Percentiles rank a stretch among this genome's conserved stretches.
These are phyloP conservation scores for Cyclargus thomasi DNA, from an alignment of 1,140 invertebrate genomes.

Conservation along the genomic window DNA sequence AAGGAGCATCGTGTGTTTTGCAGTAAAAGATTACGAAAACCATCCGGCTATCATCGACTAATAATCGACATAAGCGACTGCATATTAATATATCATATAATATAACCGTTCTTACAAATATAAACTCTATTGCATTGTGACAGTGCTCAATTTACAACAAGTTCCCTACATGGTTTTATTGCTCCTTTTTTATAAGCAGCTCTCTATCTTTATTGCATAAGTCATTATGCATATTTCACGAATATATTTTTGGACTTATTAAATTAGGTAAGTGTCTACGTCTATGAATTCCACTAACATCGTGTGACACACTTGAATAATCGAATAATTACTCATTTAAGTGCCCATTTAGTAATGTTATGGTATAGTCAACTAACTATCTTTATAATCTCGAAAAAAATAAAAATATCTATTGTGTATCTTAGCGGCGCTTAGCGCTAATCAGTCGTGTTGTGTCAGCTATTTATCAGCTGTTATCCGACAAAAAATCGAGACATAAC, in stretches of 20 bases:
- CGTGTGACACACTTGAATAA: too few species aligned
- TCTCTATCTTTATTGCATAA: conserved; percentile 2
- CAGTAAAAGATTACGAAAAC: neutral
- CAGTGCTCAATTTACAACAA: neutral
- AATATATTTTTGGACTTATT: neutral
- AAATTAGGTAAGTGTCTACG: neutral
- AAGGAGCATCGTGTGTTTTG: neutral
- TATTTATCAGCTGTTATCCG: too few species aligned
- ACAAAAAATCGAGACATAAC: too few species aligned
- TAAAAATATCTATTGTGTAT: too few species aligned
- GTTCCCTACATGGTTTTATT: neutral
- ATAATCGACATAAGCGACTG: conserved; percentile 8
- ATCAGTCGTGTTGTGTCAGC: too few species aligned
- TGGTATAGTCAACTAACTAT: too few species aligned
- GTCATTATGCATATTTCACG: neutral
- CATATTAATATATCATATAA: neutral
- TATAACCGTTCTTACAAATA: neutral
- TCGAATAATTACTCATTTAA: too few species aligned
- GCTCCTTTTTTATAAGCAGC: neutral
- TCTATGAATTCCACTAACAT: neutral
- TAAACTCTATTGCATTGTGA: neutral
- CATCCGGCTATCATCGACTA: neutral
- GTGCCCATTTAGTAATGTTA: too few species aligned
- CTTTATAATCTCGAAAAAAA: too few species aligned
- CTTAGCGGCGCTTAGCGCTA: too few species aligned